Base-by-base conservation (phyloP, 2,113 vertebrate genomes). In the Amazona vittata region DNA sequence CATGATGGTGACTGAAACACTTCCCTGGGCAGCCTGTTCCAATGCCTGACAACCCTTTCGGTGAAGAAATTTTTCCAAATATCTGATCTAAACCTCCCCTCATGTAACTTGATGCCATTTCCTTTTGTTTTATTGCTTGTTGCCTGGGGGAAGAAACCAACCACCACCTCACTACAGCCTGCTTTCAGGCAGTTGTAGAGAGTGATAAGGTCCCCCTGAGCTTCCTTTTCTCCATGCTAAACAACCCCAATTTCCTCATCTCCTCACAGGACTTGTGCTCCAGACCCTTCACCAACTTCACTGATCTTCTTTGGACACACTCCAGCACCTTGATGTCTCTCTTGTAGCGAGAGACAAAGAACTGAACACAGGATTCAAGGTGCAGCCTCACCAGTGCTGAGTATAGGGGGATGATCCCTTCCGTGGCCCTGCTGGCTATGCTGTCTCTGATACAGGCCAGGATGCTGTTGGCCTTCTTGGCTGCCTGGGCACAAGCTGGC, bases 381-480 rank as follows among this genome's bases (percentile, higher is more conserved):
- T 33, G 29, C 1, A 2, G 35, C 17, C 19, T 75, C 49, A 69
- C 5, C 33, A 57, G 47, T 46, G n/a, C 17, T 0, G 0, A 41
- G 43, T 55, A 47, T 31, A 70, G 12, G 7, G 4, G 14, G 2
- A 49, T 1, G 1, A 57, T 63, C 39, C 16, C 39, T 12, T 5
- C 26, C 9, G 13, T 81, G 0, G 1, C 53, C 26, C 44, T 71
- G 19, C 14, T 62, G 46, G 24, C 16, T 26, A 17, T 6, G 2
- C 8, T 35, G 0, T 60, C 81, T 7, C 75, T 67, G 26, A 55
- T 26, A 22, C 4, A 67, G 3, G 16, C 46, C 64, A 63, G 22
- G 29, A 46, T 62, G 64, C 52, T 22, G 3, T 11, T 71, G 46
- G 46, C 31, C 12, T 31, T 49, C 31, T 83, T 67, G 28, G 60